phyloP scores from a whole-genome alignment of 2,888 invertebrate genomes.

The Folsomia manolachei region DNA sequence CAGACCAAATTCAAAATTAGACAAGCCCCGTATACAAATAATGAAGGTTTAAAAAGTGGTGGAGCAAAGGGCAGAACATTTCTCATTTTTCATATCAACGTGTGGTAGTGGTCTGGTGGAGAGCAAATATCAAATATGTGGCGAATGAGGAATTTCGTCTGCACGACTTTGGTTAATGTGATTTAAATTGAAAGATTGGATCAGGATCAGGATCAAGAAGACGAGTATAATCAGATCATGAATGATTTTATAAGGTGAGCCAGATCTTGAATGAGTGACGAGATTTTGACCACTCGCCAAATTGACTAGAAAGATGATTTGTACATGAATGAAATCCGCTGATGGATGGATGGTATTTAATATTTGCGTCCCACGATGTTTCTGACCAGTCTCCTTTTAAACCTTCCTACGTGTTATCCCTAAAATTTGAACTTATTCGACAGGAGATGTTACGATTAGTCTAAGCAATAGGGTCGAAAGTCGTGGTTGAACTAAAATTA shows the following conservation, averaged over 20 bases:
- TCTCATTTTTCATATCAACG: conserved; percentile 4
- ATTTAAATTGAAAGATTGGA: conserved; percentile 16
- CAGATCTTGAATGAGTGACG: neutral
- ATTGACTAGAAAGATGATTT: too few relatives aligned
- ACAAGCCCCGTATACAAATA: neutral
- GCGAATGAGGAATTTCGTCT: neutral
- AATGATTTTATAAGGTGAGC: neutral
- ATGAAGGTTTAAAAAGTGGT: neutral
- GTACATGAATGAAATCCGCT: neutral
- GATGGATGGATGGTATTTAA: neutral
- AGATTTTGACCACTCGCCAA: neutral
- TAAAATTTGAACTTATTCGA: conserved; percentile 30
- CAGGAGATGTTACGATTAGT: conserved; percentile 33
- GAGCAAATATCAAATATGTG: neutral
- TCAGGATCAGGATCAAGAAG: conserved; percentile 5
- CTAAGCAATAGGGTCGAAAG: conserved; percentile 6
- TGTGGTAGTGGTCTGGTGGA: neutral
- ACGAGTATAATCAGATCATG: conserved; percentile 2
- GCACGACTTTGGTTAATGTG: neutral
- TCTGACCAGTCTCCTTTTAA: neutral
- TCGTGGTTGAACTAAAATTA: neutral
- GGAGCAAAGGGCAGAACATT: neutral
- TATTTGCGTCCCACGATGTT: conserved; percentile 1
- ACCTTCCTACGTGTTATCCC: conserved; percentile 27
- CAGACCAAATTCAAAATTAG: conserved; percentile 9